These are phyloP conservation scores for Tyria jacobaeae DNA, from an alignment of 2,888 invertebrate species.

Conservation along the genomic window DNA sequence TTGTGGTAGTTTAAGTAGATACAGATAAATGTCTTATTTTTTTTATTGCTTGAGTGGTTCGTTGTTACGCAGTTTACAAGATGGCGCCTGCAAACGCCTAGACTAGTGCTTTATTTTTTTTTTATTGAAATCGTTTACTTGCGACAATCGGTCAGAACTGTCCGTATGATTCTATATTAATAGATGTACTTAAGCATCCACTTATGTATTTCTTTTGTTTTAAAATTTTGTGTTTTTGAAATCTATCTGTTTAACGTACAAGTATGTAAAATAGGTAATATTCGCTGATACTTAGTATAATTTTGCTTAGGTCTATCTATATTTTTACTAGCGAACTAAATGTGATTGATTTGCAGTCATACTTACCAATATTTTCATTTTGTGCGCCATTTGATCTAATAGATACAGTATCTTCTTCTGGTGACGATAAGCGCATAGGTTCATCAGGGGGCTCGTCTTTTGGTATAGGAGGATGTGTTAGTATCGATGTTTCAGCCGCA, in stretches of 20 bases:
- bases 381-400: conserved; percentile 84
- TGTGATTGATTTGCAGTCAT: neutral
- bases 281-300: too few species aligned
- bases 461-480: conserved; percentile 82
- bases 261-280: too few species aligned
- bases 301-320: too few species aligned
- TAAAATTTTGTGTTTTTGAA: too few species aligned
- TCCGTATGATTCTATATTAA: too few species aligned
- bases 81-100: neutral
- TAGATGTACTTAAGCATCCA: too few species aligned
- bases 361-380: conserved; percentile 85
- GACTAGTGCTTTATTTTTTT: neutral
- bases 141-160: too few species aligned
- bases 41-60: neutral
- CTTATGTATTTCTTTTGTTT: too few species aligned
- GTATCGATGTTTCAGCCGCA: conserved; percentile 70
- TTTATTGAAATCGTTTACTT: too few species aligned
- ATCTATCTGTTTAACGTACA: neutral
- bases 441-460: conserved; percentile 86
- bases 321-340: neutral
- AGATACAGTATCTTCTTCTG: conserved; percentile 87
- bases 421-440: conserved; percentile 83
- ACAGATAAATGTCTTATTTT: neutral
- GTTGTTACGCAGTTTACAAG: neutral
- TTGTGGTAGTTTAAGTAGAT: too few species aligned